Percentiles rank a stretch among this genome's conserved stretches.
phyloP scores from a whole-genome alignment of 1,140 invertebrate species.

The Aphis craccivora region DNA sequence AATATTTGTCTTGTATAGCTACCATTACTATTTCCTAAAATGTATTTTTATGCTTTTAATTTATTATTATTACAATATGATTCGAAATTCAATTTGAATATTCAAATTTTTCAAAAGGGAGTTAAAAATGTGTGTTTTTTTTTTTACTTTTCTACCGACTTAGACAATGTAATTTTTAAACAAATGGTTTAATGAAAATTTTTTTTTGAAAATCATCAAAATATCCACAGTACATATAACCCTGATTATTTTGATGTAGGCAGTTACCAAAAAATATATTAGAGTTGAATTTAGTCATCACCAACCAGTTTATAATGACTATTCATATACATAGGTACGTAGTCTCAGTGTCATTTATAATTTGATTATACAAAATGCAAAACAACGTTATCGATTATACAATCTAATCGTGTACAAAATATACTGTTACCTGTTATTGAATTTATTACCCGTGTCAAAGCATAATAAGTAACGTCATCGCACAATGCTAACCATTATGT shows the following conservation, averaged over 20 bases:
- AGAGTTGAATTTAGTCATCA: neutral
- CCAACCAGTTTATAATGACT: neutral
- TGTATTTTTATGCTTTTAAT: neutral
- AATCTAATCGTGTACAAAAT: neutral
- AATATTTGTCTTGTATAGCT: neutral
- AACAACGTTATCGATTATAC: neutral
- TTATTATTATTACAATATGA: neutral
- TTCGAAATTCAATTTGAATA: neutral
- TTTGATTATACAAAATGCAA: constrained; percentile 6
- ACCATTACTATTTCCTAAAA: neutral
- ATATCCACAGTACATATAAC: neutral
- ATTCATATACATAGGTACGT: neutral
- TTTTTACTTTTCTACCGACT: too few species aligned
- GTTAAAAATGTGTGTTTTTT: too few species aligned
- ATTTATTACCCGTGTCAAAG: neutral
- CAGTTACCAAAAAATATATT: neutral
- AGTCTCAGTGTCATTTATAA: neutral
- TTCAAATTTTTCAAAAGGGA: neutral
- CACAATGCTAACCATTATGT: neutral
- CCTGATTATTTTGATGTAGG: neutral
- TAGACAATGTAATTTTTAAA: too few species aligned
- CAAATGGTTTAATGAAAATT: too few species aligned
- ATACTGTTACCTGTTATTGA: neutral
- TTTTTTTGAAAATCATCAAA: neutral
- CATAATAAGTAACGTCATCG: constrained; percentile 1